Evolutionary conservation across 1,140 invertebrate genomes (phyloP).

Genomic region (Kradibia gibbosae): DNA sequence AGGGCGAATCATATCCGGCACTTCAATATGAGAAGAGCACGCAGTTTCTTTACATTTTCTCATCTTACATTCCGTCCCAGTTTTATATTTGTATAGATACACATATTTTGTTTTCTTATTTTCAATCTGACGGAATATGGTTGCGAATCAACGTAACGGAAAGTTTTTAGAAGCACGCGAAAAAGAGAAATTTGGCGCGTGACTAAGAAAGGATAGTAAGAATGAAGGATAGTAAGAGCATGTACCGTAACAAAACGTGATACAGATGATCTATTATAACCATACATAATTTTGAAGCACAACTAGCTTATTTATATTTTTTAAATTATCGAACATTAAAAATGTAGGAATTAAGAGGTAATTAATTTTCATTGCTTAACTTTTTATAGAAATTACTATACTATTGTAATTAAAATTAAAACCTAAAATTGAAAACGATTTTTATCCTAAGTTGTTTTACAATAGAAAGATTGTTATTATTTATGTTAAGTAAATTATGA

Average conservation of each 20-base stretch:
- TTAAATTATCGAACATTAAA: no score
- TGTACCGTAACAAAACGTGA: constrained; percentile 7
- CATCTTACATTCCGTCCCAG: not conserved
- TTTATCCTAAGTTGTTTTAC: no score
- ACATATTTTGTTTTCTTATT: not conserved
- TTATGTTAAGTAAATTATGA: no score
- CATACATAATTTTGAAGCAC: not conserved
- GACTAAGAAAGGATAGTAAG: no score
- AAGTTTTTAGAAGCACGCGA: not conserved
- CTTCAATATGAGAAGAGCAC: not conserved
- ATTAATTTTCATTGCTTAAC: no score
- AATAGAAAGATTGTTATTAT: no score
- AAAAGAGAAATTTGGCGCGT: not conserved
- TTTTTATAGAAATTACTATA: no score
- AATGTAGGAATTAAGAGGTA: no score
- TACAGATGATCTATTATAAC: not conserved
- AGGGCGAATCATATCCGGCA: constrained; percentile 20
- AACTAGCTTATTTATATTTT: not conserved
- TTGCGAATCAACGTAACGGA: not conserved
- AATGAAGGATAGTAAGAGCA: not conserved
- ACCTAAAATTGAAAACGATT: no score
- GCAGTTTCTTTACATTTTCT: not conserved
- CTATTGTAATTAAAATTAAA: no score
- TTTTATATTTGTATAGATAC: not conserved
- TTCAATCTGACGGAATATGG: not conserved